Evolutionary conservation across 2,113 vertebrate species (phyloP).

Genomic region (Struthidea cinerea): DNA sequence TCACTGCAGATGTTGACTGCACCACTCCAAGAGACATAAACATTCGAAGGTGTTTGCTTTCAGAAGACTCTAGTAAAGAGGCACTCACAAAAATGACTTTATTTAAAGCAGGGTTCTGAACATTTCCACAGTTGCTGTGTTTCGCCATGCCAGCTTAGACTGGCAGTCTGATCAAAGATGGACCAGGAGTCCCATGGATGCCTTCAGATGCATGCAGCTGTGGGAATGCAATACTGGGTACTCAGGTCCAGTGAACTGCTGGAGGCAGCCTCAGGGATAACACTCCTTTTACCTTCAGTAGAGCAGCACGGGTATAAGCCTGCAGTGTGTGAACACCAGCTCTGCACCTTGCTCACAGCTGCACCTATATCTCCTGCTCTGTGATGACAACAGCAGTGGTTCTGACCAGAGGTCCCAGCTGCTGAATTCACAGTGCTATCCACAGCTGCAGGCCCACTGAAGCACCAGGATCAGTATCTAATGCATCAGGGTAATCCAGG

Average conservation of each 20-base stretch:
- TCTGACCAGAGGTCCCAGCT: neutral
- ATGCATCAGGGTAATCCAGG: neutral
- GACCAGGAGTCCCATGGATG: neutral
- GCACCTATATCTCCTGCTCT: neutral
- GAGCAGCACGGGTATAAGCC: rapidly evolving
- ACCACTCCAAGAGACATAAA: neutral
- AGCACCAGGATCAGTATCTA: neutral
- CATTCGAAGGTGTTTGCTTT: neutral
- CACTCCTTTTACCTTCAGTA: neutral
- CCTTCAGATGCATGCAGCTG: neutral
- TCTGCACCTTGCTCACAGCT: neutral
- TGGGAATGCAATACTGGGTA: neutral
- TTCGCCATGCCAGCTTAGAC: neutral
- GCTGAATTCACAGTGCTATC: neutral
- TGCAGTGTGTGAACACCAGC: neutral
- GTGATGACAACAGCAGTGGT: neutral
- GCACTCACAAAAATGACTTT: neutral
- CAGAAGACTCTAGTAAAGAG: neutral
- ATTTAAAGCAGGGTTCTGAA: neutral
- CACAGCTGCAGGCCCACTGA: neutral
- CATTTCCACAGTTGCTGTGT: neutral
- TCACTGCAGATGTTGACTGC: neutral
- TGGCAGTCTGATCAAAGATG: neutral
- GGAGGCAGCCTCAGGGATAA: neutral
- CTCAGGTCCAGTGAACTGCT: neutral